Conservation (phyloP, 2,888 invertebrate genomes). For the Allygus modestus region DNA sequence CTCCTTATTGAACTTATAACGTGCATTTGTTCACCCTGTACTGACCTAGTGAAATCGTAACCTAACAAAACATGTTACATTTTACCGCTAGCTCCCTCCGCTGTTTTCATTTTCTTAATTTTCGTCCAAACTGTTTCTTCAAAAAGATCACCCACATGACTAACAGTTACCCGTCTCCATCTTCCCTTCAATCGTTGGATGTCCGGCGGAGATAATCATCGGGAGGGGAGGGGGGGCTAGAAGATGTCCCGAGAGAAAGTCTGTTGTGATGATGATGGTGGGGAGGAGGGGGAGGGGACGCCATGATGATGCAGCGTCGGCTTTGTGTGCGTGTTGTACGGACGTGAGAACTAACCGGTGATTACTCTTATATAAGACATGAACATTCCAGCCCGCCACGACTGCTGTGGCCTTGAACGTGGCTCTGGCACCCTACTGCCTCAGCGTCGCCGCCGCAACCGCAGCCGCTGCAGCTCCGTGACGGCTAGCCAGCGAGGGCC, state of each 20-base stretch:
- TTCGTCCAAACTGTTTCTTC: no score
- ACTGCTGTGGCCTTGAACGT: conserved; percentile 33
- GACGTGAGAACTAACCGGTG: conserved; percentile 55
- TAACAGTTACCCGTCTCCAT: no score
- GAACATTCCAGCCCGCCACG: conserved; percentile 43
- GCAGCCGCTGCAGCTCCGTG: background rate
- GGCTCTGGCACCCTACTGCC: conserved; percentile 21
- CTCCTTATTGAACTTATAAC: no score
- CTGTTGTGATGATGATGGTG: background rate
- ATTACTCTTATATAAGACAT: conserved; percentile 52
- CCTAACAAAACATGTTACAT: no score
- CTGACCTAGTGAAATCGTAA: no score
- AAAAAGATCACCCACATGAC: no score
- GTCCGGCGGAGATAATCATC: no score
- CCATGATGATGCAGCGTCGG: conserved; percentile 19
- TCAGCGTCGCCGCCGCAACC: background rate
- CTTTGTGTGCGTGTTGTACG: conserved; percentile 49
- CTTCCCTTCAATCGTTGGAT: background rate
- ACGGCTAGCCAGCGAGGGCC: background rate
- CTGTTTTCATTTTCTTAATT: no score
- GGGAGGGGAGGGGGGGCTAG: background rate
- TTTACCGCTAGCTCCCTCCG: no score
- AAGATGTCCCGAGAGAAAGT: conserved; percentile 10
- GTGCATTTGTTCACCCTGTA: no score
- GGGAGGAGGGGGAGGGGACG: background rate